Evolutionary conservation across 2,888 invertebrate species (phyloP), one percentile per base, ranked within the genome.

Genomic region (Horisme vitalbata): DNA sequence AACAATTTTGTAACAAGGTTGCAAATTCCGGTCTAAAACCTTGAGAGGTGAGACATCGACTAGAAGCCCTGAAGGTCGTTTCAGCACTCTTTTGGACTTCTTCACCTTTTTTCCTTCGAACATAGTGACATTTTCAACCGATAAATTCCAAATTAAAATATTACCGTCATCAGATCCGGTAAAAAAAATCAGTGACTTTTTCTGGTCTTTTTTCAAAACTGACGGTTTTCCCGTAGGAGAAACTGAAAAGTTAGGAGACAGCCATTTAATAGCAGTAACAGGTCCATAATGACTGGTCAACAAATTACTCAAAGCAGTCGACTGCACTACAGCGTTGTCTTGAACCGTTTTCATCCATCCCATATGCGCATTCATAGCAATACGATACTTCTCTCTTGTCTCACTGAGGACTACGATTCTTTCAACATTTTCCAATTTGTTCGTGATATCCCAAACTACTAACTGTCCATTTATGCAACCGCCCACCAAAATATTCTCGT

Each of bases 401-500:
- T 91, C 84, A 11, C 93, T 93, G 9, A 93, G 67, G 7, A 93
- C 90, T 68, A 92, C 91, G 34, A 92, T 86, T 26, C 82, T 83
- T 62, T 95, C 94, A 1, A 93, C 88, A 52, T 91, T 90, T 55
- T 92, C 90, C 13, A 93, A 79, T 57, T 92, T 92, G 41, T 92
- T 90, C 15, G 90, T 91, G 45, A 94, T 80, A 71, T 94, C 94
- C 95, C 95, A 95, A 28, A 95, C 63, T 10, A 93, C 82, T 5
- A 95, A 77, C 89, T 94, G 93, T 1, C 95, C 95, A 69, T 94
- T 95, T 2, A 85, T 80, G 43, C 93, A 93, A 3, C 95, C 95
- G 4, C 95, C 95, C 28, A 95, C 65, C 14, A 95, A 69, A 33
- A 95, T 69, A 67, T 94, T 93, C 49, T 92, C 92, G 65, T 95